Evolutionary conservation across 1,140 invertebrate genomes (phyloP).

Genomic region (Diabrotica virgifera): DNA sequence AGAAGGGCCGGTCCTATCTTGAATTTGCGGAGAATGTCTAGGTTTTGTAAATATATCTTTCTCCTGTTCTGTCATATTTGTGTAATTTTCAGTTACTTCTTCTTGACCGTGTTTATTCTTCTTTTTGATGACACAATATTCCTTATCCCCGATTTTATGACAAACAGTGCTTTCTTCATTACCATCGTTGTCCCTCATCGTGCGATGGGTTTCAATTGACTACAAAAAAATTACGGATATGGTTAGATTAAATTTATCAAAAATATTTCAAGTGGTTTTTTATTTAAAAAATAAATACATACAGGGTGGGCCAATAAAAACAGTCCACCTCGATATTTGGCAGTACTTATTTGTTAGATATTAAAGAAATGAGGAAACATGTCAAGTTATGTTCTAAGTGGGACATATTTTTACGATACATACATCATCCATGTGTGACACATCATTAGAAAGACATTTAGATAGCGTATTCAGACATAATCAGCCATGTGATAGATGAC

Average conservation of each 20-base stretch:
- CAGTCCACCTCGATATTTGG: too few species aligned
- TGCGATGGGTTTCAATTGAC: constrained; percentile 49
- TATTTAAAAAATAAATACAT: too few species aligned
- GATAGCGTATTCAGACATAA: too few species aligned
- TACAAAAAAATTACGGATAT: constrained; percentile 28
- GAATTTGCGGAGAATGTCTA: not conserved
- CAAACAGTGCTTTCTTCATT: constrained; percentile 53
- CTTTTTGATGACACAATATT: constrained; percentile 47
- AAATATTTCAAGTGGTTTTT: not conserved
- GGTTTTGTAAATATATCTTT: constrained; percentile 19
- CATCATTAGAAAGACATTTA: too few species aligned
- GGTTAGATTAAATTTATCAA: constrained; percentile 17
- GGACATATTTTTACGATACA: too few species aligned
- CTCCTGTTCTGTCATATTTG: constrained; percentile 50
- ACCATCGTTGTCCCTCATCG: constrained; percentile 51
- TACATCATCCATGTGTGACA: too few species aligned
- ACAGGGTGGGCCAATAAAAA: too few species aligned
- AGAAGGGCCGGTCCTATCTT: not conserved
- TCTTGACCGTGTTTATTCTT: constrained; percentile 51
- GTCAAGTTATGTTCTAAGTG: too few species aligned
- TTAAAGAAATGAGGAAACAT: too few species aligned
- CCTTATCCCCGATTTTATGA: constrained; percentile 50
- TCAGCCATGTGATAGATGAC: too few species aligned
- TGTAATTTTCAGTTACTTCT: constrained; percentile 49
- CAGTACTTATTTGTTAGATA: too few species aligned